Conservation (phyloP, 1,140 invertebrate genomes). For the Cataglyphis hispanica region DNA sequence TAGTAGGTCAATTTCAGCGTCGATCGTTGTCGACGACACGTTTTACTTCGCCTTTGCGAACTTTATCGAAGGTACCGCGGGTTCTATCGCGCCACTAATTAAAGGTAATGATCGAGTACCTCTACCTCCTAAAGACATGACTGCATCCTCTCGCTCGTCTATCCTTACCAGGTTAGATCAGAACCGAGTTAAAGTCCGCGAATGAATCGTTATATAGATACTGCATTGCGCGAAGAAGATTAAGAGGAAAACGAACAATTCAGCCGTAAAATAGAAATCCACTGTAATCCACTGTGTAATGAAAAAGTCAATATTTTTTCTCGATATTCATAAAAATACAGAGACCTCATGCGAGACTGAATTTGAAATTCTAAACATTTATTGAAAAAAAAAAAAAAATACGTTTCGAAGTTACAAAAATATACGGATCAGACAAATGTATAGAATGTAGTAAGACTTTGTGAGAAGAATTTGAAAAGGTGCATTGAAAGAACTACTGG, state of each 20-base stretch:
- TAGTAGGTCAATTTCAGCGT: slow-evolving; percentile 37
- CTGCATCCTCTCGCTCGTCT: not conserved
- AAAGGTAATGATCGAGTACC: slow-evolving; percentile 34
- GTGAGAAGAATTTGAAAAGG: slow-evolving; percentile 10
- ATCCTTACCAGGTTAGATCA: not conserved
- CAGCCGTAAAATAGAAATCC: not conserved
- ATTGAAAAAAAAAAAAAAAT: not conserved
- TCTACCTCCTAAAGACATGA: not conserved
- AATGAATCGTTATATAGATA: slow-evolving; percentile 11
- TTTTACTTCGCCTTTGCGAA: slow-evolving; percentile 53
- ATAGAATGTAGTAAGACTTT: not conserved
- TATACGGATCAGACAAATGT: not conserved
- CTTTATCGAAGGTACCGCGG: slow-evolving; percentile 40
- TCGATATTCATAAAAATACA: not conserved
- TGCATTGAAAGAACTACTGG: not conserved
- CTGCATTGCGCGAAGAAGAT: slow-evolving; percentile 11
- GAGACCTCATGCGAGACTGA: not conserved
- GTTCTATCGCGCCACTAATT: slow-evolving; percentile 64
- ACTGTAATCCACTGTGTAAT: not conserved
- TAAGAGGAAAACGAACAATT: not conserved
- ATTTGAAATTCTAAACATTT: not conserved
- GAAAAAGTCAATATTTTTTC: not conserved
- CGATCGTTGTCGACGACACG: slow-evolving; percentile 31
- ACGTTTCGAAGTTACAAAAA: not conserved
- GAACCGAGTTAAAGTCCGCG: slow-evolving; percentile 17